phyloP scores from a whole-genome alignment of 2,797 vertebrate genomes.

The Coendou prehensilis region DNA sequence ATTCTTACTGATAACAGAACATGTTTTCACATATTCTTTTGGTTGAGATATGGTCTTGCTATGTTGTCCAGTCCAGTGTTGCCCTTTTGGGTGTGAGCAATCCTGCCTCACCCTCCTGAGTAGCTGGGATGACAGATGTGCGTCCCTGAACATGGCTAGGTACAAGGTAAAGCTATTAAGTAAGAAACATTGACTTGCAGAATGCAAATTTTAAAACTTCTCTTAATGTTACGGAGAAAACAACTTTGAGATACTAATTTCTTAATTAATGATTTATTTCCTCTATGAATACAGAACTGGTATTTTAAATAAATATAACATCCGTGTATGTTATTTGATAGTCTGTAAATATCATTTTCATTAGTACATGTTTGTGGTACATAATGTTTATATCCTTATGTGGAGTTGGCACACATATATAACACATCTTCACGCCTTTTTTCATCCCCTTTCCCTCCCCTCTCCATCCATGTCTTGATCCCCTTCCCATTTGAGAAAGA shows the following conservation, averaged over 20 bases:
- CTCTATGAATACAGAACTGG: background rate
- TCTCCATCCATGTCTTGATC: background rate
- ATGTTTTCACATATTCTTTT: background rate
- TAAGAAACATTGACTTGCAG: background rate
- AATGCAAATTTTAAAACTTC: constrained; percentile 42
- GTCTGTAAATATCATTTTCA: constrained; percentile 9
- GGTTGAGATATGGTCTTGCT: background rate
- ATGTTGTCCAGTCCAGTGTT: background rate
- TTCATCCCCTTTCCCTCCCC: background rate
- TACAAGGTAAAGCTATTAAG: background rate
- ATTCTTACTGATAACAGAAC: background rate
- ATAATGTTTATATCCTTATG: background rate
- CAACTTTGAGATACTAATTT: constrained; percentile 26
- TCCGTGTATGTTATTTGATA: background rate
- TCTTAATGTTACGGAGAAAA: constrained; percentile 49
- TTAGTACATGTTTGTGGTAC: background rate
- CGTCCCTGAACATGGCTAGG: background rate
- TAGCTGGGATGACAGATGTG: background rate
- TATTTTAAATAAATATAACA: constrained; percentile 10
- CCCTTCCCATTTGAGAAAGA: background rate
- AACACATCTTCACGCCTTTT: background rate
- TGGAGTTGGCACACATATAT: background rate
- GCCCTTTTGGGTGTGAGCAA: too few species aligned
- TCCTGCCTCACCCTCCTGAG: background rate
- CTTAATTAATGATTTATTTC: constrained; percentile 44